Evolutionary conservation across 1,140 invertebrate genomes (phyloP).

Genomic region (Gonatopus flavifemur): DNA sequence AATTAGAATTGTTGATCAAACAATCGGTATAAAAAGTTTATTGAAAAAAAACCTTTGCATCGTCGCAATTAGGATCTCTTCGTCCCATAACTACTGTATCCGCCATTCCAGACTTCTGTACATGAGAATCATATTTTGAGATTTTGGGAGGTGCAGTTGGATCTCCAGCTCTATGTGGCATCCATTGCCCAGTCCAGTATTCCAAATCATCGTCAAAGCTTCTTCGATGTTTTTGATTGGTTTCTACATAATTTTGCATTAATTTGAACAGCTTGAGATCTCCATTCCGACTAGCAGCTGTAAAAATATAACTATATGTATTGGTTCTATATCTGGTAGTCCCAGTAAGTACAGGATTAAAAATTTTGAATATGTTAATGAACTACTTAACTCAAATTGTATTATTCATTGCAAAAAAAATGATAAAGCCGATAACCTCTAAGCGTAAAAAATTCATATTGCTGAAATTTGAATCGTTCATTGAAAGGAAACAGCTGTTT

Average conservation of each 20-base stretch:
- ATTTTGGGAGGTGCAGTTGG: conserved; percentile 44
- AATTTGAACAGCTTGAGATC: conserved; percentile 16
- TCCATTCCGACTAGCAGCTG: conserved; percentile 16
- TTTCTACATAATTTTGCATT: conserved; percentile 9
- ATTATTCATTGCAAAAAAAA: too few species aligned
- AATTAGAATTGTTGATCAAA: conserved; percentile 9
- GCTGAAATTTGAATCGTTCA: too few species aligned
- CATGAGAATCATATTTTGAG: background rate
- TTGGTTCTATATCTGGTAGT: too few species aligned
- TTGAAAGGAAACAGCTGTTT: too few species aligned
- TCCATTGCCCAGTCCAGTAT: conserved; percentile 49
- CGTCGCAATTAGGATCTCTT: conserved; percentile 63
- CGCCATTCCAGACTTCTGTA: background rate
- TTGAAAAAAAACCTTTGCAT: conserved; percentile 63
- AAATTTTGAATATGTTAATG: too few species aligned
- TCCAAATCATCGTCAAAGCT: conserved; percentile 23
- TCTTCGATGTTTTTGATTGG: conserved; percentile 22
- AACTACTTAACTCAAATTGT: too few species aligned
- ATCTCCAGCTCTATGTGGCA: conserved; percentile 41
- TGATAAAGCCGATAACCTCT: too few species aligned
- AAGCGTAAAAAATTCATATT: too few species aligned
- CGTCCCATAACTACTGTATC: conserved; percentile 16
- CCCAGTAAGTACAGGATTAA: too few species aligned
- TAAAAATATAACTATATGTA: conserved; percentile 3
- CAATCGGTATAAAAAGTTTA: background rate